These are phyloP conservation scores for Acleris cristana DNA, from an alignment of 2,888 invertebrate species.

Conservation along the genomic window DNA sequence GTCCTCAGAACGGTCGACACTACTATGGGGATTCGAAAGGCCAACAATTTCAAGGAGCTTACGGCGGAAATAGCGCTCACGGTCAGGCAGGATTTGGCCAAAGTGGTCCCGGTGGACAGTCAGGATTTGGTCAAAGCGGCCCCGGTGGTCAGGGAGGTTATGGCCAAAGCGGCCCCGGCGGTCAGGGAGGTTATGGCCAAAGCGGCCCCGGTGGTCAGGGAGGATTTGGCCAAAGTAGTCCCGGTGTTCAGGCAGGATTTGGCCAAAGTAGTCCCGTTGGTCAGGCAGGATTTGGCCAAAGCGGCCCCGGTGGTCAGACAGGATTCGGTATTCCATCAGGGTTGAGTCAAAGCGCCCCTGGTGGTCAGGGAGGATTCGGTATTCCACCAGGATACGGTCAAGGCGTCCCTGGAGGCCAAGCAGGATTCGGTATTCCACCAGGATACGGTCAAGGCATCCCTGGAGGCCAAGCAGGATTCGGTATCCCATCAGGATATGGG, in stretches of 20 bases:
- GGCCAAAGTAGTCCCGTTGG: slow-evolving; percentile 22
- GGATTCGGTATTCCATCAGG: slow-evolving; percentile 20
- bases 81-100: slow-evolving; percentile 18
- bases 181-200: background rate
- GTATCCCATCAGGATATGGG: too few species aligned
- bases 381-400: slow-evolving; percentile 13
- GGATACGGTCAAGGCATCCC: slow-evolving; percentile 2
- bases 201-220: slow-evolving; percentile 8
- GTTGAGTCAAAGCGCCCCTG: background rate
- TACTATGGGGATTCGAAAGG: background rate
- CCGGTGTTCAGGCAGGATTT: background rate
- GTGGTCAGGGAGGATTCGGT: background rate
- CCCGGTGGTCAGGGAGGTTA: background rate
- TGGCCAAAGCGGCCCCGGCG: background rate
- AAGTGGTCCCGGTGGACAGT: slow-evolving; percentile 20
- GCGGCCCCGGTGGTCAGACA: background rate
- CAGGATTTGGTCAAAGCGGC: slow-evolving; percentile 6
- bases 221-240: slow-evolving; percentile 26
- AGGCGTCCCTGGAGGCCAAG: background rate
- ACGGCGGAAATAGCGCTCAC: slow-evolving; percentile 21
- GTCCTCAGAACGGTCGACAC: background rate
- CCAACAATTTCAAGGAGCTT: slow-evolving; percentile 7
- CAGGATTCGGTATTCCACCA: slow-evolving; percentile 7
- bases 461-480: background rate
- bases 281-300: slow-evolving; percentile 6